phyloP scores from a whole-genome alignment of 2,797 vertebrate species.

The Enteromius unitaeniatus region DNA sequence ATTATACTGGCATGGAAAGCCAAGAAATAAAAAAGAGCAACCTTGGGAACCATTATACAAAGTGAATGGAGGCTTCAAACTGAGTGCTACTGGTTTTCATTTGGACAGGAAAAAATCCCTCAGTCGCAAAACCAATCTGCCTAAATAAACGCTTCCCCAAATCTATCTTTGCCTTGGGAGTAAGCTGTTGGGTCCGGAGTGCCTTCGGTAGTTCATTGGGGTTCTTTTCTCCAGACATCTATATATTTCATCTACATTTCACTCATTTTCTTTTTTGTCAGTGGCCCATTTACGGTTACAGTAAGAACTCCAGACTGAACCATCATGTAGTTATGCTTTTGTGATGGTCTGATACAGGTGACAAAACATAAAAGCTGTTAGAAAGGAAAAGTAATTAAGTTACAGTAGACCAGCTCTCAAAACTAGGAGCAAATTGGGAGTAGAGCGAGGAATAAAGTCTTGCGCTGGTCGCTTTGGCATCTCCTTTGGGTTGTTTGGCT shows the following conservation, averaged over 20 bases:
- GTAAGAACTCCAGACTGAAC: background rate
- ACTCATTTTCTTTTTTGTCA: constrained; percentile 46
- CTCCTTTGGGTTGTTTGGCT: constrained; percentile 19
- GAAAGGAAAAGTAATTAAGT: constrained; percentile 11
- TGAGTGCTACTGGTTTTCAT: constrained; percentile 80
- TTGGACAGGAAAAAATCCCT: constrained; percentile 63
- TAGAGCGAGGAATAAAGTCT: background rate
- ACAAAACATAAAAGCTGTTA: constrained; percentile 18
- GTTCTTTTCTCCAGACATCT: constrained; percentile 12
- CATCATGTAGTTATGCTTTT: constrained; percentile 14
- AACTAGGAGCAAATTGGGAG: background rate
- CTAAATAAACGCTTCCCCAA: constrained; percentile 69
- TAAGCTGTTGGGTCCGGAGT: constrained; percentile 31
- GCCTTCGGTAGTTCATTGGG: constrained; percentile 30
- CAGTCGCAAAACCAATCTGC: constrained; percentile 71
- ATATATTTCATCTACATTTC: constrained; percentile 50
- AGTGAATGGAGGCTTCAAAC: constrained; percentile 75
- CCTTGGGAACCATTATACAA: constrained; percentile 82
- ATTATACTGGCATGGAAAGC: constrained; percentile 79
- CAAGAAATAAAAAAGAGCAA: constrained; percentile 76
- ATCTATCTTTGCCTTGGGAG: constrained; percentile 62
- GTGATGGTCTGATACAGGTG: constrained; percentile 44
- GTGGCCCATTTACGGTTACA: constrained; percentile 1
- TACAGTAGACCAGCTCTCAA: constrained; percentile 1
- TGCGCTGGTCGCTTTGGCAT: background rate